Base-by-base conservation (phyloP, 2,797 vertebrate species). In the Alca torda region DNA sequence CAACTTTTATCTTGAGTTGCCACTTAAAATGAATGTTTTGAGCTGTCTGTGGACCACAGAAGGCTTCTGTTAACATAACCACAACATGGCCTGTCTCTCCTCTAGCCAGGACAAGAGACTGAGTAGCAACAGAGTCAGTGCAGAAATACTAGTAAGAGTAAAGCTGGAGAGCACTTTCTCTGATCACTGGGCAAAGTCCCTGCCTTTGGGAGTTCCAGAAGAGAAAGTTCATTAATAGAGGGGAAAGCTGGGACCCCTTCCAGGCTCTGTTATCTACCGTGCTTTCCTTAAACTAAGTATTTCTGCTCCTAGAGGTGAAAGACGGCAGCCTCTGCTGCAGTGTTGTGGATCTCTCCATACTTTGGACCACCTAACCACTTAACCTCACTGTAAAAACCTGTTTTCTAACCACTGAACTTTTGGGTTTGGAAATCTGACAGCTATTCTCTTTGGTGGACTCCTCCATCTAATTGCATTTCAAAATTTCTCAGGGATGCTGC, bases 1-100 rank as follows among this genome's bases (percentile, higher is more conserved):
- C 48, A 76, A 33, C 46, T 93, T 86, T 79, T 69, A 0, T 65
- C 9, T 28, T 24, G 24, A 76, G 35, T 90, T 96, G 43, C 74
- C 8, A 50, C 67, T 87, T 82, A 51, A 87, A 94, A 67, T 63
- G 6, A 48, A 35, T 74, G 23, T 84, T 95, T 84, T 84, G 43
- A 64, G 46, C 48, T 77, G 37, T 59, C 63, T 84, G 54, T 77
- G 89, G 37, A 48, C 59, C 43, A 60, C 70, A 82, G 45, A 79
- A 90, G 63, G 65, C 50, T 76, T 57, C 35, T 88, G n/a, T 87
- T 94, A 92, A 82, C 77, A 59, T 78, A 93, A 79, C 60, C 77
- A 74, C 94, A 87, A 9, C 31, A 28, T 60, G 63, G 48, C 43
- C 79, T 46, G 9, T 69, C 50, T 82, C 54, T 72, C 72, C 37